phyloP scores from a whole-genome alignment of 2,113 vertebrate genomes.

The Thomomys bottae region DNA sequence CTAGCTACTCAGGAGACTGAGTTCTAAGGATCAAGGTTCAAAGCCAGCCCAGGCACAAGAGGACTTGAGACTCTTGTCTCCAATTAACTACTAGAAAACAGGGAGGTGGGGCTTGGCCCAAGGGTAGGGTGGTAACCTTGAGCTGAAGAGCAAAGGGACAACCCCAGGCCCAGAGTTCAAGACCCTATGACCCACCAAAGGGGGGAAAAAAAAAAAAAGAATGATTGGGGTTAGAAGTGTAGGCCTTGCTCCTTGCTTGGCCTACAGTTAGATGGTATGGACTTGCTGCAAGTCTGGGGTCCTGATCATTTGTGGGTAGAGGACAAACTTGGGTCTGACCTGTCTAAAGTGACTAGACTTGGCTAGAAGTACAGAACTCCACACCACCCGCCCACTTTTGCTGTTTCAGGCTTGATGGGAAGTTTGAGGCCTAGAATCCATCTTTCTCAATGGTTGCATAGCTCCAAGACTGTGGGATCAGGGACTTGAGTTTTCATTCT shows the following conservation, averaged over 20 bases:
- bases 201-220: too few species aligned
- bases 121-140: too few species aligned
- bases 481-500: not conserved
- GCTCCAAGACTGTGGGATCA: not conserved
- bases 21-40: too few species aligned
- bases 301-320: not conserved
- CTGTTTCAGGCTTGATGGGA: not conserved
- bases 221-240: too few species aligned
- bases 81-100: too few species aligned
- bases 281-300: not conserved
- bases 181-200: too few species aligned
- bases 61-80: too few species aligned
- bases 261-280: not conserved
- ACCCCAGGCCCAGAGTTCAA: too few species aligned
- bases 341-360: constrained; percentile 34
- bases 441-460: not conserved
- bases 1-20: too few species aligned
- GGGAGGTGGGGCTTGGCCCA: too few species aligned
- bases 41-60: too few species aligned
- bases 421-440: not conserved
- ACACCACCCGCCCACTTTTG: not conserved
- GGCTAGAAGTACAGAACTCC: not conserved
- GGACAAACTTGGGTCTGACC: not conserved
- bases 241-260: not conserved
- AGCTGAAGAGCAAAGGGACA: too few species aligned